A percentile compares a stretch with the other conserved stretches of the same genome.
These are phyloP conservation scores for Graptemys geographica DNA, from an alignment of 2,797 vertebrate genomes.

Conservation along the genomic window DNA sequence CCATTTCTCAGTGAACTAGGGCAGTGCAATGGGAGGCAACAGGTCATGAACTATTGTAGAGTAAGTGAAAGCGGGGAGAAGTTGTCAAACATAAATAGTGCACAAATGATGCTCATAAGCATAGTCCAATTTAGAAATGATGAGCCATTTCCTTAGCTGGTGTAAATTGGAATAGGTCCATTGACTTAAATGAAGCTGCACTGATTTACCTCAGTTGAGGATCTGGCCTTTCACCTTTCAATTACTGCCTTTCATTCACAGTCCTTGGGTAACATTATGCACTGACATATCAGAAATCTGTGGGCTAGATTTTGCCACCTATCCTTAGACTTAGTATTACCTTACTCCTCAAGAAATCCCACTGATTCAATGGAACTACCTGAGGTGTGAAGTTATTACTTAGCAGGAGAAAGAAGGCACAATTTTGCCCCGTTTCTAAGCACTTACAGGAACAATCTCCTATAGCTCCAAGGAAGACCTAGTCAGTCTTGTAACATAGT, in stretches of 20 bases:
- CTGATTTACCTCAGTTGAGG: conserved; percentile 35
- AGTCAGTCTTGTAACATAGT: neutral
- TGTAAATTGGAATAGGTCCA: conserved; percentile 14
- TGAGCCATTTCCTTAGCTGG: conserved; percentile 25
- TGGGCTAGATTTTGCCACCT: conserved; percentile 11
- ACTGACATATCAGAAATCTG: conserved; percentile 2
- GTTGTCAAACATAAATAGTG: conserved; percentile 1
- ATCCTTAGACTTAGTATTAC: conserved; percentile 39
- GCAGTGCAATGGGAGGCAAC: conserved; percentile 23
- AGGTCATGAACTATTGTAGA: conserved; percentile 57
- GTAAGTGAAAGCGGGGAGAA: conserved; percentile 10
- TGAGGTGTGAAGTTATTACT: neutral
- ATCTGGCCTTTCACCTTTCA: conserved; percentile 6
- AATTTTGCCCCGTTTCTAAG: neutral
- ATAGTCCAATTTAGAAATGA: conserved; percentile 5
- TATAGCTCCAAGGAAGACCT: conserved; percentile 11
- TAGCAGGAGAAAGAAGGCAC: neutral
- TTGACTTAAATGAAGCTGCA: conserved; percentile 19
- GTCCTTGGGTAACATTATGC: neutral
- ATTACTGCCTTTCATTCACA: conserved; percentile 25
- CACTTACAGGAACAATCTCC: neutral
- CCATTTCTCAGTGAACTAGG: conserved; percentile 50
- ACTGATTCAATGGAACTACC: conserved; percentile 26
- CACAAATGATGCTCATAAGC: neutral
- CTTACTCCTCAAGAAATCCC: conserved; percentile 27